Evolutionary conservation across 2,888 invertebrate genomes (phyloP), one percentile per base, ranked within the genome.

Genomic region (Torymus tubicola): DNA sequence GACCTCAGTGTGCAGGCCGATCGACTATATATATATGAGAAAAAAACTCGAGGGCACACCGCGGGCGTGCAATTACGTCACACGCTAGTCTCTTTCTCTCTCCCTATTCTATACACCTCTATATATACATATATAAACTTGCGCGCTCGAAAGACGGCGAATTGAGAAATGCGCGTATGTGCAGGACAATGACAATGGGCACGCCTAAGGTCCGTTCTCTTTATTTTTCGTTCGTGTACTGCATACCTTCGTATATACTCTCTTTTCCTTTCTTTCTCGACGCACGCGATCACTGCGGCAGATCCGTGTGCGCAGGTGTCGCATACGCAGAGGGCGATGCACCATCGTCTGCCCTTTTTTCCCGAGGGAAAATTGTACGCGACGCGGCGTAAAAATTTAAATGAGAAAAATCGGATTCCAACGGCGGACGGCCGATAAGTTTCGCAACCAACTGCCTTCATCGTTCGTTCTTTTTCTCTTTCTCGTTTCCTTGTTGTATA

Each of bases 111-210:
- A 21, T 21, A 21, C 21, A 21, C 21, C 21, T 21, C 21, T 21
- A 21, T 21, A 21, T 21, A 21, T 21, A n/a, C n/a, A 21, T 21
- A 21, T 78, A 58, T 64, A 63, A 42, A 72, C 50, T 60, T 42
- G 42, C 42, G 1, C 42, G 42, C 8, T 42, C 8, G 8, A 42
- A 42, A 42, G 42, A 8, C 18, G 74, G 78, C 63, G 81, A 84
- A 83, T 83, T 83, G 84, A 84, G 83, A 83, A 84, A 83, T 63
- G 21, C 57, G 53, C 16, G 50, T 52, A n/a, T n/a, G n/a, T 18
- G 55, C 82, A 85, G 85, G 85, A 88, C 88, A 88, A 88, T 88
- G 84, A 83, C 82, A 64, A 77, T 85, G 85, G 88, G 86, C 87
- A 86, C 86, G 86, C 87, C 87, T 85, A 86, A 84, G 85, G 85